phyloP scores from a whole-genome alignment of 2,888 invertebrate genomes.

The Thyatira batis region DNA sequence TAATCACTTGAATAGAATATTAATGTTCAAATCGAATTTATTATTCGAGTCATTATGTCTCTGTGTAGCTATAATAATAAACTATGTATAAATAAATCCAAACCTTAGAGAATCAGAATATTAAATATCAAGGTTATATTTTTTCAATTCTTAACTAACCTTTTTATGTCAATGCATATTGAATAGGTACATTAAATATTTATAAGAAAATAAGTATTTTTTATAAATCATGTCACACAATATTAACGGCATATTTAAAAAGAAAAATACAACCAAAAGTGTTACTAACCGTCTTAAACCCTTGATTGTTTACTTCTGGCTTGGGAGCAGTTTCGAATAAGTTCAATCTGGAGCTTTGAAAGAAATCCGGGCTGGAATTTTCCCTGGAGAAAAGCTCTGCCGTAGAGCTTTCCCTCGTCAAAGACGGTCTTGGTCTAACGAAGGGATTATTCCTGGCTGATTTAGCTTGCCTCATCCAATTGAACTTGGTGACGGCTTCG shows the following conservation, averaged over 20 bases:
- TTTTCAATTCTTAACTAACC: too few species aligned
- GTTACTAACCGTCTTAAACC: slow-evolving; percentile 56
- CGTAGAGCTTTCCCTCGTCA: slow-evolving; percentile 68
- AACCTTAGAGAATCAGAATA: too few species aligned
- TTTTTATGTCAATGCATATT: too few species aligned
- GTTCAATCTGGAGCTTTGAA: slow-evolving; percentile 72
- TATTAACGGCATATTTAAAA: neutral
- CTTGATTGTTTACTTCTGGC: slow-evolving; percentile 52
- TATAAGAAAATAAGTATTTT: too few species aligned
- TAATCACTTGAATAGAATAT: too few species aligned
- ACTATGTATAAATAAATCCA: too few species aligned
- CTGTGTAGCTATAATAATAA: too few species aligned
- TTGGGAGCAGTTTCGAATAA: slow-evolving; percentile 72
- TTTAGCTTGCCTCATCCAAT: slow-evolving; percentile 63
- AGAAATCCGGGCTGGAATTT: slow-evolving; percentile 70
- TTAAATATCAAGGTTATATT: too few species aligned
- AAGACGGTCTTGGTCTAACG: slow-evolving; percentile 62
- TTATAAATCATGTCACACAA: too few species aligned
- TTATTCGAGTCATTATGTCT: too few species aligned
- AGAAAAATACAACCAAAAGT: neutral
- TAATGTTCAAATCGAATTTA: too few species aligned
- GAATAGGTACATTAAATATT: too few species aligned
- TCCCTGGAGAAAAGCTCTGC: slow-evolving; percentile 70
- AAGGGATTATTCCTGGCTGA: slow-evolving; percentile 66
- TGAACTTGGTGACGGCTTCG: slow-evolving; percentile 59